Base-by-base conservation (phyloP, 2,888 invertebrate genomes). In the Pseudanteris insignis region DNA sequence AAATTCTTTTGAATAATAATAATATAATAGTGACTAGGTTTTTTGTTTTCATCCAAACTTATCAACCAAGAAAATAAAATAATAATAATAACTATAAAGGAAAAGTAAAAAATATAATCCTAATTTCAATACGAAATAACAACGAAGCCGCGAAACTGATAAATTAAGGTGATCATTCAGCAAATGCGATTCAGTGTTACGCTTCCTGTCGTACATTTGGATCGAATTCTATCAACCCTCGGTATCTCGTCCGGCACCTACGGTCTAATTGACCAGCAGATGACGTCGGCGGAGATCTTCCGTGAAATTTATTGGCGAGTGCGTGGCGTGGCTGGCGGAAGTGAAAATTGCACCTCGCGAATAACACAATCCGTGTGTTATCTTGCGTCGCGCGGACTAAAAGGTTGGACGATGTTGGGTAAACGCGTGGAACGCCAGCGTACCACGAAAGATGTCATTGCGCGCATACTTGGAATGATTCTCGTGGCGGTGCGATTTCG, bases 401-500 rank as follows among this genome's bases (percentile, higher is more conserved):
- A 58, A 63, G 12, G 54, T 3, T 6, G 4, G 3, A 18, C 18
- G 18, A 3, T 3, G 6, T 3, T 59, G 60, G 66, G 67, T 66
- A 67, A 71, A 65, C 64, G 66, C 57, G 44, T 54, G 65, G 67
- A 70, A 67, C 66, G 66, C 43, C 40, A 54, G 33, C 48, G 37
- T 30, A 18, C 26, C 29, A 34, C 55, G 60, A 62, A 54, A 58
- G 53, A n/a, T n/a, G n/a, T n/a, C n/a, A n/a, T n/a, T n/a, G n/a
- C n/a, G n/a, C n/a, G n/a, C n/a, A n/a, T n/a, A n/a, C n/a, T n/a
- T n/a, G n/a, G n/a, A n/a, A n/a, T n/a, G n/a, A n/a, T n/a, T n/a
- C n/a, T n/a, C n/a, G n/a, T n/a, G n/a, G n/a, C n/a, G n/a, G n/a
- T n/a, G n/a, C n/a, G n/a, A n/a, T n/a, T n/a, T n/a, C n/a, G n/a